These are phyloP conservation scores for Anolis sagrei DNA, from an alignment of 2,113 vertebrate species.

Conservation along the genomic window DNA sequence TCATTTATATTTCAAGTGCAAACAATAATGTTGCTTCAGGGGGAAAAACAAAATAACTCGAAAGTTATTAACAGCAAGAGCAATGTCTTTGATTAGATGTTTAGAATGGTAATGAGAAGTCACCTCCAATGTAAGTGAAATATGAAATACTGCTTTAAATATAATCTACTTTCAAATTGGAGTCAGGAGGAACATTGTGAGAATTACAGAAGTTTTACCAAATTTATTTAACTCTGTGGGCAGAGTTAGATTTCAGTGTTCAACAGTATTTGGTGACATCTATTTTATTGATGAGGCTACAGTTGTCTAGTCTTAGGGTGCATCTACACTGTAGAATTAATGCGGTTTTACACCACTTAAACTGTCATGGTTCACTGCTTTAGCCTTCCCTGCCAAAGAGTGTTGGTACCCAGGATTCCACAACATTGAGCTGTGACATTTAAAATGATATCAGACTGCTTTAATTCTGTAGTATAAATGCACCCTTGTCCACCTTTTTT, in stretches of 20 bases:
- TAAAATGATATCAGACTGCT: too few species aligned
- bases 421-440: too few species aligned
- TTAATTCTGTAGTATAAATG: too few species aligned
- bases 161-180: neutral
- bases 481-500: too few species aligned
- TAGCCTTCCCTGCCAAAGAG: too few species aligned
- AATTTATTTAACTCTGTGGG: neutral
- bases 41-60: slow-evolving; percentile 31
- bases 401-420: too few species aligned
- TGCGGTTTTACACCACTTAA: too few species aligned
- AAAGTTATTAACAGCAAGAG: slow-evolving; percentile 42
- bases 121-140: slow-evolving; percentile 33
- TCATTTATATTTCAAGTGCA: slow-evolving; percentile 45
- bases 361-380: too few species aligned
- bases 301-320: too few species aligned
- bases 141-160: slow-evolving; percentile 32
- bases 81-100: slow-evolving; percentile 54
- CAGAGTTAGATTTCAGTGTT: neutral
- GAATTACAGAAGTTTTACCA: neutral
- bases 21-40: slow-evolving; percentile 48
- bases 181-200: neutral
- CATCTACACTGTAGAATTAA: too few species aligned
- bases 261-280: neutral
- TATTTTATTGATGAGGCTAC: neutral
- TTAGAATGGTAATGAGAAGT: slow-evolving; percentile 60